These are phyloP conservation scores for Operophtera brumata DNA, from an alignment of 2,888 invertebrate species.

Conservation along the genomic window DNA sequence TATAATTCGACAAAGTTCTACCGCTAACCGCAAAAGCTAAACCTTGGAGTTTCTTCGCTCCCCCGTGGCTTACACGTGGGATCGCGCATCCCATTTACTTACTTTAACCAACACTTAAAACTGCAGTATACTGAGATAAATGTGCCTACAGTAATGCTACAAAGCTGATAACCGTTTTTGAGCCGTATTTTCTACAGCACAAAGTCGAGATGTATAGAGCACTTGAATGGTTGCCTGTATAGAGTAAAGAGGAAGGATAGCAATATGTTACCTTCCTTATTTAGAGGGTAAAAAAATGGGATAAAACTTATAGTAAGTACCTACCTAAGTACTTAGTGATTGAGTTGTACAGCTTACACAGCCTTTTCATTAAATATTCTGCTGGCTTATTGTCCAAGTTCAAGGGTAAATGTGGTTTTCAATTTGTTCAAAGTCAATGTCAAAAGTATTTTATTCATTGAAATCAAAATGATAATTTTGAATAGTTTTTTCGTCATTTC, in stretches of 20 bases:
- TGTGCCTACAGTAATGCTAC: constrained; percentile 16
- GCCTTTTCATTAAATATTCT: neutral
- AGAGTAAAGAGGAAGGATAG: neutral
- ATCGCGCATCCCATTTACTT: constrained; percentile 23
- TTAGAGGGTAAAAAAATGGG: constrained; percentile 11
- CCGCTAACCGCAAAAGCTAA: constrained; percentile 13
- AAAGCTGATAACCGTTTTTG: constrained; percentile 6
- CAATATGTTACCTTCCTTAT: constrained; percentile 14
- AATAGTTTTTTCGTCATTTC: no score
- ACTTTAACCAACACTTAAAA: constrained; percentile 25
- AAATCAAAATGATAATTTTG: no score
- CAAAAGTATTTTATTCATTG: no score
- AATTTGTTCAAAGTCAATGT: no score
- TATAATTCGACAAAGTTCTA: constrained; percentile 8
- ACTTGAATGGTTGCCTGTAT: neutral
- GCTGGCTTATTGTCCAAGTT: no score
- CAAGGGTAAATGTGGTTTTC: no score
- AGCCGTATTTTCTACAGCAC: neutral
- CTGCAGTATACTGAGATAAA: constrained; percentile 23
- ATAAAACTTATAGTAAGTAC: neutral
- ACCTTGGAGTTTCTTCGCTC: constrained; percentile 12
- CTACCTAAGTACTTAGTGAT: neutral
- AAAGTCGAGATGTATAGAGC: constrained; percentile 5
- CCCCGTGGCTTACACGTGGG: constrained; percentile 16
- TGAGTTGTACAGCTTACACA: neutral